phyloP scores from a whole-genome alignment of 2,797 vertebrate species.

The Gephyroberyx darwinii region DNA sequence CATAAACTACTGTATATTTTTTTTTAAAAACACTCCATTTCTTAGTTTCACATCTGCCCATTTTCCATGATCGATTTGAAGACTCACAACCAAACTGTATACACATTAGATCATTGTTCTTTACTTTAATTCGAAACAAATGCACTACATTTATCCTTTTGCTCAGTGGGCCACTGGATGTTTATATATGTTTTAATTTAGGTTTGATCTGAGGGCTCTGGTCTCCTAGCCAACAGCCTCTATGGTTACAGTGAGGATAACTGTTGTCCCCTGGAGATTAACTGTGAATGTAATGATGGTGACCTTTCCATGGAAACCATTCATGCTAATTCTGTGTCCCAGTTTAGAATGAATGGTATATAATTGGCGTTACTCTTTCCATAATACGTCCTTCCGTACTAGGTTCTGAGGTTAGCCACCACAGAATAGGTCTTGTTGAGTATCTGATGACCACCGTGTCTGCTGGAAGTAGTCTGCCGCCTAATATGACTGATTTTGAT shows the following conservation, averaged over 20 bases:
- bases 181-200: conserved; percentile 62
- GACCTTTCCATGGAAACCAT: conserved; percentile 70
- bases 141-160: conserved; percentile 37
- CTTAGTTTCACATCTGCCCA: neutral
- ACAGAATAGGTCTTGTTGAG: conserved; percentile 9
- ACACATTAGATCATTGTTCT: conserved; percentile 64
- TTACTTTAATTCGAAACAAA: conserved; percentile 71
- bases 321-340: conserved; percentile 39
- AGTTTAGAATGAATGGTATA: conserved; percentile 31
- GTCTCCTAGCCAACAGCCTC: conserved; percentile 37
- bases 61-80: conserved; percentile 49
- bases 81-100: conserved; percentile 47
- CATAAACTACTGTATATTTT: too few species aligned
- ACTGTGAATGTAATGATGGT: conserved; percentile 69
- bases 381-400: conserved; percentile 11
- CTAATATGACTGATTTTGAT: conserved; percentile 12
- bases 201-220: conserved; percentile 46
- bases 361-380: conserved; percentile 46
- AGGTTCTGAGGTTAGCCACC: conserved; percentile 16
- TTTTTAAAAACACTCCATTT: neutral
- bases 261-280: conserved; percentile 60
- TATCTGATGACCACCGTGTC: conserved; percentile 28
- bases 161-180: conserved; percentile 51
- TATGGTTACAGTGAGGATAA: conserved; percentile 51
- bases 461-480: conserved; percentile 16